phyloP scores from a whole-genome alignment of 1,140 invertebrate species.

The Magallana gigas region DNA sequence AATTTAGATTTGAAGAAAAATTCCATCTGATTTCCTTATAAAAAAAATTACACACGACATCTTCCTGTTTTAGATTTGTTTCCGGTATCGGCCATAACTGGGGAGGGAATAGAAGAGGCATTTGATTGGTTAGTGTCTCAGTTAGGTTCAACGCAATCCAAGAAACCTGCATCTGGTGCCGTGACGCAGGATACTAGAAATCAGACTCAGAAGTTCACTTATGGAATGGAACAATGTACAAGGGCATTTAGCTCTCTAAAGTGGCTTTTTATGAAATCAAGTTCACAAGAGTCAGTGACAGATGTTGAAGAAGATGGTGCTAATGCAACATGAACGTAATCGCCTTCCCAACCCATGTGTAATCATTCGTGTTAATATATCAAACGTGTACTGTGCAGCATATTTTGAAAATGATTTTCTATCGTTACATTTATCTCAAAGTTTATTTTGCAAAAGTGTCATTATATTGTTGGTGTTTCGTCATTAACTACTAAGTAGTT shows the following conservation, averaged over 20 bases:
- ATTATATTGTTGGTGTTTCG: too few species aligned
- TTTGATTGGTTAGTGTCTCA: slow-evolving; percentile 73
- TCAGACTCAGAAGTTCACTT: slow-evolving; percentile 9
- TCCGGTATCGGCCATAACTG: slow-evolving; percentile 70
- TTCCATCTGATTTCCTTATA: too few species aligned
- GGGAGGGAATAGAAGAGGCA: slow-evolving; percentile 70
- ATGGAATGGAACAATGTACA: slow-evolving; percentile 29
- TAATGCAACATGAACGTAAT: not conserved
- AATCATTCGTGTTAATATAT: too few species aligned
- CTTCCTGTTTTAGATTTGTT: slow-evolving; percentile 68
- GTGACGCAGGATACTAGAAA: slow-evolving; percentile 1
- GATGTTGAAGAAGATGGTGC: not conserved
- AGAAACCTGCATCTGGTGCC: slow-evolving; percentile 43
- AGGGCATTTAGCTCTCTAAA: slow-evolving; percentile 9
- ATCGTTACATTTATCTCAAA: too few species aligned
- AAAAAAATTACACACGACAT: too few species aligned
- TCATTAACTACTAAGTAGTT: too few species aligned
- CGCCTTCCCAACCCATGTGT: too few species aligned
- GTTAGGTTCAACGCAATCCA: slow-evolving; percentile 68
- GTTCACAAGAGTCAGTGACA: not conserved
- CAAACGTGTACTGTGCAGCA: too few species aligned
- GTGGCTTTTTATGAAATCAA: slow-evolving; percentile 17
- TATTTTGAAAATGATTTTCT: too few species aligned
- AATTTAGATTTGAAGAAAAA: too few species aligned
- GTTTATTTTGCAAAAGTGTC: too few species aligned